Conservation (phyloP, 2,113 vertebrate species). For the Camarhynchus parvulus region DNA sequence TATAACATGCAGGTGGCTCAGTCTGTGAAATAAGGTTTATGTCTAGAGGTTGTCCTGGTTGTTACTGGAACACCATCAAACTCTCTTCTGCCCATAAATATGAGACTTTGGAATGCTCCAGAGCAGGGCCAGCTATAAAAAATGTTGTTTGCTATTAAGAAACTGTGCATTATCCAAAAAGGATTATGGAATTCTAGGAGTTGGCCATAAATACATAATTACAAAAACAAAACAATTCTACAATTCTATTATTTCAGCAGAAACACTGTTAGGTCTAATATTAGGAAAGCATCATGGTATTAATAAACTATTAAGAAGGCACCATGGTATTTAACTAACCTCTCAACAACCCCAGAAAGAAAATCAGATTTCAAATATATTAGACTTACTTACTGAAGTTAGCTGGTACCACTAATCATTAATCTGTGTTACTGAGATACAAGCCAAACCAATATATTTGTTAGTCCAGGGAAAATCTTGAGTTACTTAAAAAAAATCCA, state of each 20-base stretch:
- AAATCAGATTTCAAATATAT: slow-evolving; percentile 26
- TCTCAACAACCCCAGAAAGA: background rate
- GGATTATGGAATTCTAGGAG: slow-evolving; percentile 7
- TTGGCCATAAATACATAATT: background rate
- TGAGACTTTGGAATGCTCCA: background rate
- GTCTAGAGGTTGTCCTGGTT: background rate
- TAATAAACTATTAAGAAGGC: background rate
- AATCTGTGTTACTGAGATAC: background rate
- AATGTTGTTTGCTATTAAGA: background rate
- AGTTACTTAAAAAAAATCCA: background rate
- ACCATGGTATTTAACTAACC: background rate
- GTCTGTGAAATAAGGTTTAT: slow-evolving; percentile 19
- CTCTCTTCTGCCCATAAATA: slow-evolving; percentile 14
- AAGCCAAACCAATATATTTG: background rate
- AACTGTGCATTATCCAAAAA: background rate
- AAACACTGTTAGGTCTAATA: background rate
- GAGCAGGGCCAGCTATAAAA: slow-evolving; percentile 27
- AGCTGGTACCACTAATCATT: background rate
- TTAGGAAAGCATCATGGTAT: background rate
- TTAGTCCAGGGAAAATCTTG: background rate
- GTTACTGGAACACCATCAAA: background rate
- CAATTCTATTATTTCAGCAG: background rate
- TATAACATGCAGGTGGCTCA: background rate
- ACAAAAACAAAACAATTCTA: background rate
- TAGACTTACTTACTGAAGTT: background rate